Conservation (phyloP, 2,888 invertebrate genomes). For the Podotricha telesiphe region DNA sequence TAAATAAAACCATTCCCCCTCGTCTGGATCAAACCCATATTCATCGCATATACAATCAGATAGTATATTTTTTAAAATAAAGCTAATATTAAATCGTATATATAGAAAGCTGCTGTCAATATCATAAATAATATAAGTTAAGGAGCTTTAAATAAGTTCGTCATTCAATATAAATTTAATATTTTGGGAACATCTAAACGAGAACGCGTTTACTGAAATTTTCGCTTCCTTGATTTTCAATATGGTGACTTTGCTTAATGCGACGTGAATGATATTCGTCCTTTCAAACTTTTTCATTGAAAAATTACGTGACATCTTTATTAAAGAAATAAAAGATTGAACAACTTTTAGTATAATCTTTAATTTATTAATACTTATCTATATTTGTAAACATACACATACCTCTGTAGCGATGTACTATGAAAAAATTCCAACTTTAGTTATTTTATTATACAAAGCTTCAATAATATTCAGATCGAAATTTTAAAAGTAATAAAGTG, state of each 20-base stretch:
- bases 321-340: no score
- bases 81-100: no score
- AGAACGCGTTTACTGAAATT: background rate
- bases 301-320: background rate
- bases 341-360: no score
- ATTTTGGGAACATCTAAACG: slow-evolving; percentile 7
- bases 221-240: slow-evolving; percentile 21
- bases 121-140: background rate
- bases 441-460: background rate
- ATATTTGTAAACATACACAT: no score
- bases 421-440: background rate
- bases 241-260: slow-evolving; percentile 18
- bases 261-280: background rate
- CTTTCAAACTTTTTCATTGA: background rate
- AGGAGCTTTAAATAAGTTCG: background rate
- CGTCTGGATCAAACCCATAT: no score
- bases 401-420: no score
- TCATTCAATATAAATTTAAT: slow-evolving; percentile 12
- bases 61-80: no score
- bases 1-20: no score
- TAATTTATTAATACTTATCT: no score
- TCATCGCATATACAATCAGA: no score
- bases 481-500: background rate
- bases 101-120: no score
- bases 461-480: background rate